A percentile compares a stretch with the other conserved stretches of the same genome.
Evolutionary conservation across 2,888 invertebrate species (phyloP).

Genomic region (Amphipoea oculea): DNA sequence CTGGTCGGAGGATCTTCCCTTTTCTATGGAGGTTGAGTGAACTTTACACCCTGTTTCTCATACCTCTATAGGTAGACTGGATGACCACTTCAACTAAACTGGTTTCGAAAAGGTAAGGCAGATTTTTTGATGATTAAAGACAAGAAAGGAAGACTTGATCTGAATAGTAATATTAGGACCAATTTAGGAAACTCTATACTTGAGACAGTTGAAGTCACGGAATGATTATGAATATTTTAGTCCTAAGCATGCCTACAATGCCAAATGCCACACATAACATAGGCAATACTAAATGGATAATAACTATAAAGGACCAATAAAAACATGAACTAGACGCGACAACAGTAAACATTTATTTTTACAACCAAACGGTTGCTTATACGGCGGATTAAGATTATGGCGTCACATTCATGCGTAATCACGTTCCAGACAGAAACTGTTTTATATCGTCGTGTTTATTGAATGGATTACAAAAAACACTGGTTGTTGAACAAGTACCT

Average conservation of each 20-base stretch:
- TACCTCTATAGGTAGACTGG: background rate
- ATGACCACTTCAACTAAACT: background rate
- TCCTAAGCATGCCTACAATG: background rate
- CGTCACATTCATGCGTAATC: slow-evolving; percentile 56
- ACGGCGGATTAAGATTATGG: slow-evolving; percentile 45
- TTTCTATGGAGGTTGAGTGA: too few relatives aligned
- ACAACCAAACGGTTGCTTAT: slow-evolving; percentile 40
- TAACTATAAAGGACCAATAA: slow-evolving; percentile 30
- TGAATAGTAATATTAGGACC: background rate
- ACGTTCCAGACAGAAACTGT: slow-evolving; percentile 52
- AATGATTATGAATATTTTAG: background rate
- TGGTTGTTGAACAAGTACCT: slow-evolving; percentile 19
- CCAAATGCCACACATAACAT: background rate
- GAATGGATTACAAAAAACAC: slow-evolving; percentile 32
- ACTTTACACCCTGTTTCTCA: too few relatives aligned
- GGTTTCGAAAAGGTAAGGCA: background rate
- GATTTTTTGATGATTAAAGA: background rate
- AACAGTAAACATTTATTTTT: slow-evolving; percentile 46
- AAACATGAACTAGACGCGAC: slow-evolving; percentile 14
- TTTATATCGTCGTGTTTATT: slow-evolving; percentile 46
- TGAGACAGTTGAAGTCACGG: background rate
- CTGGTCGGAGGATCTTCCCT: too few relatives aligned
- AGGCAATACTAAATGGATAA: background rate
- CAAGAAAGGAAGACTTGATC: background rate
- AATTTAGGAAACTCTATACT: background rate